phyloP scores from a whole-genome alignment of 2,888 invertebrate genomes.

The Chymomyza caudatula region DNA sequence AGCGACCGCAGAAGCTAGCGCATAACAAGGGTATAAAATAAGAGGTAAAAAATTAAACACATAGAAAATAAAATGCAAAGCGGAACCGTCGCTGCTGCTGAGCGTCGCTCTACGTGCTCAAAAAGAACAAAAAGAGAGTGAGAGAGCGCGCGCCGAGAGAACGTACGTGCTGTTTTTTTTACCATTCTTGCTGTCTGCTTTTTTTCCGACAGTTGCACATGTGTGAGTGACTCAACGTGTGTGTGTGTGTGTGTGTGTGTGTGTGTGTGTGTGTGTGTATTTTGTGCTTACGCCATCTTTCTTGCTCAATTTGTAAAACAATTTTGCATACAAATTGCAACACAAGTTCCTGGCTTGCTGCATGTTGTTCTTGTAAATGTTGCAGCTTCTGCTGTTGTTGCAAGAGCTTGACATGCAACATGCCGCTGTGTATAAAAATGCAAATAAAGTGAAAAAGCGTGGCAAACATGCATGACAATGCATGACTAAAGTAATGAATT shows the following conservation, averaged over 20 bases:
- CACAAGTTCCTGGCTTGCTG: slow-evolving; percentile 19
- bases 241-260: not conserved
- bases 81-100: not conserved
- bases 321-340: slow-evolving; percentile 72
- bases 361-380: not conserved
- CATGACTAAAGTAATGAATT: slow-evolving; percentile 71
- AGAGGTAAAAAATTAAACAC: not conserved
- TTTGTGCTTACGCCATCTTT: slow-evolving; percentile 67
- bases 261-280: slow-evolving; percentile 16
- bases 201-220: not conserved
- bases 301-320: slow-evolving; percentile 72
- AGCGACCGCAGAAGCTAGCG: not conserved
- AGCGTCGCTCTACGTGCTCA: not conserved
- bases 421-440: slow-evolving; percentile 56
- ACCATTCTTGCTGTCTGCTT: not conserved
- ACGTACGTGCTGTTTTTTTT: not conserved
- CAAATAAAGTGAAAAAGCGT: slow-evolving; percentile 52
- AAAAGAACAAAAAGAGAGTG: not conserved
- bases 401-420: slow-evolving; percentile 48
- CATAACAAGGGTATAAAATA: not conserved
- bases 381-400: slow-evolving; percentile 20
- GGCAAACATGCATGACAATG: slow-evolving; percentile 68
- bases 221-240: slow-evolving; percentile 1
- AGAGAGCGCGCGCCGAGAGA: not conserved
- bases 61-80: not conserved